Base-by-base conservation (phyloP, 2,888 invertebrate genomes). In the Ferrisia virgata region DNA sequence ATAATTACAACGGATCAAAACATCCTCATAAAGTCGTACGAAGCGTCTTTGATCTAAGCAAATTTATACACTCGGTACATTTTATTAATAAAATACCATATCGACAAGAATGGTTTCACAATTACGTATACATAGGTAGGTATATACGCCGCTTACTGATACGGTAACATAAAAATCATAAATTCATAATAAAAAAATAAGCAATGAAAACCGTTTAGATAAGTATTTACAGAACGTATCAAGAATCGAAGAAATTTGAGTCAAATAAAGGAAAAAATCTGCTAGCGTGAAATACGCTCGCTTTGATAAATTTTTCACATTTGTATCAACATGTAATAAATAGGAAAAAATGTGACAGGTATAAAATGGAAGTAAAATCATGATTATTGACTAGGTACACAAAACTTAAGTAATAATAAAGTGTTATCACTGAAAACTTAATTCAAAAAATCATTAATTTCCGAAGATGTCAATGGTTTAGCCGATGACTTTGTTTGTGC, bases 341-440 rank as follows among this genome's bases (percentile, higher is more conserved):
- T 18, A 43, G 1, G 11, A 15, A 15, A 43, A 47, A 47, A 47
- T 47, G 47, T n/a, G 47, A 47, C 18, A 11, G 18, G 28, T 64
- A 64, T 64, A 64, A 64, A 64, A 72, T 33, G 33, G 72, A 72
- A 72, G 33, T 33, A 72, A n/a, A 72, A 72, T 13, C 72, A 72
- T 11, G 72, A 33, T 72, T 72, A 72, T 33, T 72, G 72, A 72
- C 72, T 72, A 72, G 72, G 72, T 33, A 72, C 1, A 72, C 22
- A n/a, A 72, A 18, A 72, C 33, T 72, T 72, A 72, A 72, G 72
- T 72, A 72, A 72, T 53, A n/a, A 53, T 31, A 18, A 69, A 28
- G 5, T 47, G 36, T 72, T 28, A 36, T n/a, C 64, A 64, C 78
- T 58, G 92, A 86, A 94, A 94, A 87, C 93, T 87, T 87, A 88